These are phyloP conservation scores for Drosophila paulistorum DNA, from an alignment of 1,140 invertebrate species.

Conservation along the genomic window DNA sequence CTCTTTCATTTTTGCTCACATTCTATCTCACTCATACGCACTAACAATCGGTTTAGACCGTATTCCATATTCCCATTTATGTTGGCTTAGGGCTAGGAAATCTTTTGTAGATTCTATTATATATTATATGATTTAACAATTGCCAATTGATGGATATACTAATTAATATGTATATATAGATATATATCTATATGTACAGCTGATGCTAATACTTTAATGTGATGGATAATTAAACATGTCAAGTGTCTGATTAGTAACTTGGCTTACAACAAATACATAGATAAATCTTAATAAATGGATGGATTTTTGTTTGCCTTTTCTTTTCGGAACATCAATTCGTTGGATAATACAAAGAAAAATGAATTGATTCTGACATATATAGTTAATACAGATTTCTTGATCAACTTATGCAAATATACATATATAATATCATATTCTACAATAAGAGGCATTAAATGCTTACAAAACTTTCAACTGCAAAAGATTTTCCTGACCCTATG, in stretches of 20 bases:
- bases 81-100: constrained; percentile 23
- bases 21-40: constrained; percentile 40
- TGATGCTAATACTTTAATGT: no score
- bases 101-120: constrained; percentile 11
- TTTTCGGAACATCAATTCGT: neutral
- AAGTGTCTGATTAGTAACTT: no score
- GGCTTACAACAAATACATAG: neutral
- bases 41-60: neutral
- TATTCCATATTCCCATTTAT: neutral
- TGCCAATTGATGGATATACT: neutral
- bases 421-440: constrained; percentile 6
- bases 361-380: neutral
- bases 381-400: neutral
- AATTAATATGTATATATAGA: neutral
- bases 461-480: neutral
- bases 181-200: neutral
- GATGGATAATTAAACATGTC: no score
- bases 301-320: neutral
- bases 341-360: no score
- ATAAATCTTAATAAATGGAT: constrained; percentile 4
- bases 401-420: neutral
- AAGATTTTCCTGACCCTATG: constrained; percentile 33
- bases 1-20: constrained; percentile 19
- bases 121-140: neutral
- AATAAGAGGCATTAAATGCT: constrained; percentile 12